Evolutionary conservation across 2,113 vertebrate species (phyloP).

Genomic region (Tenebrosternarchus preto): DNA sequence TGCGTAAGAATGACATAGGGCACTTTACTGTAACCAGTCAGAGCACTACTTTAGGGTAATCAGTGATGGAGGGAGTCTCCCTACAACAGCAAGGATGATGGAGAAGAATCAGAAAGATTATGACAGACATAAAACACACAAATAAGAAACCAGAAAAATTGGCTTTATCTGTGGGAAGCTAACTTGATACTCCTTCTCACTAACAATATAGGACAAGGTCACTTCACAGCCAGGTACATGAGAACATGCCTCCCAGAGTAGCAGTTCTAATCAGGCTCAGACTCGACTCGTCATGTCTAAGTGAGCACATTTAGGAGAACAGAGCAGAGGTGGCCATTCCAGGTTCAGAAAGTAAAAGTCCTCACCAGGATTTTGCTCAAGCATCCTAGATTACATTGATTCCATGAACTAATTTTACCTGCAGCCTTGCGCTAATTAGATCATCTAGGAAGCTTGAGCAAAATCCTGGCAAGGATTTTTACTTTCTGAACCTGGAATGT

Average conservation of each 20-base stretch:
- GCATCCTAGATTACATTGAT: too few relatives aligned
- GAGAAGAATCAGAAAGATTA: background rate
- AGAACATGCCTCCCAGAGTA: background rate
- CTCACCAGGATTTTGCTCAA: too few relatives aligned
- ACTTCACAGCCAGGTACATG: background rate
- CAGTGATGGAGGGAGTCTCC: background rate
- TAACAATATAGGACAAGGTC: background rate
- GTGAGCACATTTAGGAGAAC: background rate
- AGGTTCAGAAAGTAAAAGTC: too few relatives aligned
- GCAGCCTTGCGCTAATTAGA: too few relatives aligned
- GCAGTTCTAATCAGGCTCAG: background rate
- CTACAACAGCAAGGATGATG: background rate
- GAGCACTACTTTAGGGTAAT: background rate
- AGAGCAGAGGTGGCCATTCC: too few relatives aligned
- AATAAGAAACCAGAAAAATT: background rate
- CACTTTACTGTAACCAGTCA: conserved; percentile 16
- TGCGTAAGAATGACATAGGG: background rate
- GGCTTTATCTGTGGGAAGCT: background rate
- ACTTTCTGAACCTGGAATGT: too few relatives aligned
- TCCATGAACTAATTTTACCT: too few relatives aligned
- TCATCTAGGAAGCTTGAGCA: too few relatives aligned
- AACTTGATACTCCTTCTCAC: conserved; percentile 22
- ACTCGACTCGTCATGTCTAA: background rate
- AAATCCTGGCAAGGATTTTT: too few relatives aligned
- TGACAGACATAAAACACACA: background rate